Base-by-base conservation (phyloP, 2,113 vertebrate genomes). In the Helogale parvula region DNA sequence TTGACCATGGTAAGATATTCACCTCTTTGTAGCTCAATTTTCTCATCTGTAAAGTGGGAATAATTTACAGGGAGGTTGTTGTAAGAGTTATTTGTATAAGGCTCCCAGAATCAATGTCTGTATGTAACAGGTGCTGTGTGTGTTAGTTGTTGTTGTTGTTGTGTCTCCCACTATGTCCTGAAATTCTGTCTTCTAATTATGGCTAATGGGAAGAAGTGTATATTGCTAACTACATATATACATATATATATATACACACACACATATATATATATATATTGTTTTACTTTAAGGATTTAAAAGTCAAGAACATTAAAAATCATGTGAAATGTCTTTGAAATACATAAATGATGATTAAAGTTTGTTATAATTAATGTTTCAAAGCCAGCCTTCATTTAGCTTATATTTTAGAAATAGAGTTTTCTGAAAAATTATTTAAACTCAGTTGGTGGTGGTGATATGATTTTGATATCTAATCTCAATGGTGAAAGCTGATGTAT, bases 401-500 rank as follows among this genome's bases (percentile, higher is more conserved):
- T 74, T 88, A 21, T 2, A 95, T 25, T 88, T 96, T 92, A 87
- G 45, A 89, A 85, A 33, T 88, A 41, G 35, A 41, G 66, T 86
- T 94, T 93, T 90, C n/a, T 96, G 80, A 66, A 97, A 98, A 97
- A 94, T 68, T 9, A 19, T 97, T 98, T 98, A 97, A 98, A 97
- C 94, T 88, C 65, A 96, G 25, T 97, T 96, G 96, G 80, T 87
- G 50, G 89, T 97, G 17, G 88, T 47, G 85, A 47, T 98, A 31
- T 25, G 97, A 15, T 98, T 98, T 98, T 98, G 98, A 96, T 98
- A 96, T 86, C 87, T 94, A 96, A 86, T 93, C 7, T 94, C 88
- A 98, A 98, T 97, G 96, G 85, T 98, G 96, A 98, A 98, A 96
- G 79, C 96, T 98, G 92, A 96, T 97, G 89, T 98, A 89, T 92